A percentile compares a stretch with the other conserved stretches of the same genome.
Conservation (phyloP, 2,113 vertebrate genomes). For the Thalassarche chlororhynchos region DNA sequence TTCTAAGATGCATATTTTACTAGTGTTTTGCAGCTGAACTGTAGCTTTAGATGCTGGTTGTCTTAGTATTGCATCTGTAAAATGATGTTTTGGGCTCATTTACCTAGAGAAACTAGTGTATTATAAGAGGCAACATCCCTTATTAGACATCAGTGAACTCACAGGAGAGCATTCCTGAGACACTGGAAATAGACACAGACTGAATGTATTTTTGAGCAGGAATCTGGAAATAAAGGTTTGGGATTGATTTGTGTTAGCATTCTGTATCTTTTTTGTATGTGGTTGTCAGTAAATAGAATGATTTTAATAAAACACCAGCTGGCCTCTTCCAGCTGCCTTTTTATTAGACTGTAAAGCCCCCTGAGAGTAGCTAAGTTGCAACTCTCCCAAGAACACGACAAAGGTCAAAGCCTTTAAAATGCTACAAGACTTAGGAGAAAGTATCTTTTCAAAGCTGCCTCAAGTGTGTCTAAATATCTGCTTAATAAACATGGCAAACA, state of each 20-base stretch:
- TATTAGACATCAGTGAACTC: background rate
- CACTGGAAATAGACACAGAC: background rate
- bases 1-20: background rate
- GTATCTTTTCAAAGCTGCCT: slow-evolving; percentile 33
- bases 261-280: background rate
- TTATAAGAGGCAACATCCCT: background rate
- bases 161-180: background rate
- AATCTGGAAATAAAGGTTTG: background rate
- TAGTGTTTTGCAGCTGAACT: background rate
- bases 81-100: background rate
- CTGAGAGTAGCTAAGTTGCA: background rate
- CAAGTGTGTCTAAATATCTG: slow-evolving; percentile 54
- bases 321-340: background rate
- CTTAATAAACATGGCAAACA: slow-evolving; percentile 58
- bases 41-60: background rate
- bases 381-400: slow-evolving; percentile 14
- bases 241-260: background rate
- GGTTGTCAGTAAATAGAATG: background rate
- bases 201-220: background rate
- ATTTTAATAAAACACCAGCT: background rate
- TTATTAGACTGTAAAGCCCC: background rate
- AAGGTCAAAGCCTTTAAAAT: slow-evolving; percentile 54
- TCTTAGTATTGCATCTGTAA: background rate
- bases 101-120: background rate
- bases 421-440: slow-evolving; percentile 37